Evolutionary conservation across 2,797 vertebrate species (phyloP), one percentile per base, ranked within the genome.

Genomic region (Sparidentex hasta): DNA sequence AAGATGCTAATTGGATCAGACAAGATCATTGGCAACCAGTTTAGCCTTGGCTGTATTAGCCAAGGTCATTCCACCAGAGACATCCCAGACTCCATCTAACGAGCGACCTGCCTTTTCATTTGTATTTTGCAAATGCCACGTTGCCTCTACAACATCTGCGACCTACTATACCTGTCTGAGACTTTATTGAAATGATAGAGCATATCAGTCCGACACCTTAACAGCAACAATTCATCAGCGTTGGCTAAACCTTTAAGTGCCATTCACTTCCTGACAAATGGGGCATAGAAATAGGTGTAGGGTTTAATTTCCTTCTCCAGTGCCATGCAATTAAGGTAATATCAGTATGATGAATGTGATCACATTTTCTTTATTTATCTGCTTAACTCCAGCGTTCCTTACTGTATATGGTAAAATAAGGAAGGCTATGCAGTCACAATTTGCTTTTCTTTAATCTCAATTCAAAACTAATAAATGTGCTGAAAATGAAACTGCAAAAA

Each of bases 211-310:
- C 55, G 6, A n/a, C n/a, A 56, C 48, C 75, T 70, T 64, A 78
- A 85, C 82, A 84, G 84, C 80, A 70, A 44, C 63, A 46, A 88
- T 90, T 90, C 65, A 87, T 90, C 87, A 89, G 77, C 66, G 74
- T 61, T 65, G 81, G 54, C 65, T 29, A 68, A 88, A 81, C 71
- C 81, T 87, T 70, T 59, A 65, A 85, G 82, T 88, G 86, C 80
- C 88, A 90, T 88, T 93, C 83, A 86, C 87, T 80, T 80, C 59
- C 77, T 88, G 85, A 91, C 65, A 91, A 91, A 93, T 92, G 90
- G 81, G 77, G 73, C 84, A 87, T 78, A 87, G 80, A 79, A 88
- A 85, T 88, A 81, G 83, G 82, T 89, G 65, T 68, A 82, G 80
- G 87, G 69, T 90, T 88, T 90, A 89, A 93, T 93, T 93, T 93